These are phyloP conservation scores for Cavia porcellus DNA, from an alignment of 2,113 vertebrate species.

Conservation along the genomic window DNA sequence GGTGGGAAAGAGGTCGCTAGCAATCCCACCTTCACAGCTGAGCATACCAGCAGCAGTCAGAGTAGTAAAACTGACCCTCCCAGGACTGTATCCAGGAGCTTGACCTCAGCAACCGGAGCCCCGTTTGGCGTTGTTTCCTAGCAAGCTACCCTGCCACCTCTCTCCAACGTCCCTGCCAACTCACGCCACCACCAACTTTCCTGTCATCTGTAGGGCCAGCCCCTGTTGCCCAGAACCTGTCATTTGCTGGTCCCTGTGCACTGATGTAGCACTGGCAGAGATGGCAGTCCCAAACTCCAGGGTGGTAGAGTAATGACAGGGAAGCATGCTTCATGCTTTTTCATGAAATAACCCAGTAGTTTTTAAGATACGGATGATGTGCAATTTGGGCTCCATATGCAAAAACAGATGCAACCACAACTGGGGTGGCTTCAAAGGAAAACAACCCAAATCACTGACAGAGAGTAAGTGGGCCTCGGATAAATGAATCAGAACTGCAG, in stretches of 20 bases:
- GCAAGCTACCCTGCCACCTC: neutral
- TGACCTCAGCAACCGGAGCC: slow-evolving; percentile 50
- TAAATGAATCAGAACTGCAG: neutral
- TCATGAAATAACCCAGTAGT: slow-evolving; percentile 69
- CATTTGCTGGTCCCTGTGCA: slow-evolving; percentile 70
- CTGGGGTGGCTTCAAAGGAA: slow-evolving; percentile 51
- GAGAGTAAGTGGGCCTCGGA: slow-evolving; percentile 34
- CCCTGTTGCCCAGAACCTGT: slow-evolving; percentile 53
- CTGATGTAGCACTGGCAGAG: slow-evolving; percentile 34
- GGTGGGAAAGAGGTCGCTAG: neutral
- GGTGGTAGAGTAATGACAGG: slow-evolving; percentile 76
- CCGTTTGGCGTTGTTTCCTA: neutral
- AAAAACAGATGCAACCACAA: slow-evolving; percentile 60
- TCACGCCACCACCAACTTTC: slow-evolving; percentile 40
- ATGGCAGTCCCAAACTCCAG: slow-evolving; percentile 58
- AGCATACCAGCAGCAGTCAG: neutral
- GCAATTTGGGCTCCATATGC: slow-evolving; percentile 69
- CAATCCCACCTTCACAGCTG: neutral
- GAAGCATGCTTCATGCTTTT: slow-evolving; percentile 45
- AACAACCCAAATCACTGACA: slow-evolving; percentile 51
- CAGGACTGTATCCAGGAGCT: neutral
- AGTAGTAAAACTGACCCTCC: slow-evolving; percentile 15
- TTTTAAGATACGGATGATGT: slow-evolving; percentile 65
- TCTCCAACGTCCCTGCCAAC: slow-evolving; percentile 50
- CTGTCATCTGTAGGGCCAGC: slow-evolving; percentile 65